Evolutionary conservation across 2,113 vertebrate species (phyloP), one percentile per base, ranked within the genome.

Genomic region (Pimephales promelas): DNA sequence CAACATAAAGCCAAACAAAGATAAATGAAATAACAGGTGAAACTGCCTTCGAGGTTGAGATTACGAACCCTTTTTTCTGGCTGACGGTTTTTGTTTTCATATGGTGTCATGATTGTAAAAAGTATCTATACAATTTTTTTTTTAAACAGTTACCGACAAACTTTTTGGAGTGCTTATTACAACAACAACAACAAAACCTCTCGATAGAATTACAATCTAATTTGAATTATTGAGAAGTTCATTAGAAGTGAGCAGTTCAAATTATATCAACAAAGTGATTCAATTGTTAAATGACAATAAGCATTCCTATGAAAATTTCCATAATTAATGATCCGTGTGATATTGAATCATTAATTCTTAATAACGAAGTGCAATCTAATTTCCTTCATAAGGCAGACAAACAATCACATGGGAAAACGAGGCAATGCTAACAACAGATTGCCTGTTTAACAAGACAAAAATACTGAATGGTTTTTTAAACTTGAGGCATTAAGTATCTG

Each of bases 301-400:
- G 45, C 64, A 81, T 68, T 81, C 64, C 79, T 70, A 68, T 81
- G 59, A 66, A 52, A 16, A 24, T 56, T 56, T 70, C 45, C 31
- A 31, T 34, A 24, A 54, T 56, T 40, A 14, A 43, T 43, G 3
- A 59, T 20, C 22, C 6, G 8, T 54, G 22, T 54, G 52, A 54
- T 22, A 54, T 8, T 54, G 52, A 54, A 54, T 54, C 18, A 22
- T 54, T 54, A 54, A 54, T 54, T 54, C 52, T 22, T 54, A 54
- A 7, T 49, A 31, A 13, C 36, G 31, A 85, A 88, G 87, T 84
- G 78, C 83, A 86, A 76, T 70, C 28, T 22, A 34, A 62, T 76
- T 80, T 88, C 83, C 94, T 93, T 95, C 94, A 96, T 97, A 98
- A 98, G 97, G 97, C 96, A 96, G 97, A 96, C 95, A 95, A 95